A percentile compares a stretch with the other conserved stretches of the same genome.
phyloP scores from a whole-genome alignment of 2,888 invertebrate genomes.

The Drosophila koepferae region DNA sequence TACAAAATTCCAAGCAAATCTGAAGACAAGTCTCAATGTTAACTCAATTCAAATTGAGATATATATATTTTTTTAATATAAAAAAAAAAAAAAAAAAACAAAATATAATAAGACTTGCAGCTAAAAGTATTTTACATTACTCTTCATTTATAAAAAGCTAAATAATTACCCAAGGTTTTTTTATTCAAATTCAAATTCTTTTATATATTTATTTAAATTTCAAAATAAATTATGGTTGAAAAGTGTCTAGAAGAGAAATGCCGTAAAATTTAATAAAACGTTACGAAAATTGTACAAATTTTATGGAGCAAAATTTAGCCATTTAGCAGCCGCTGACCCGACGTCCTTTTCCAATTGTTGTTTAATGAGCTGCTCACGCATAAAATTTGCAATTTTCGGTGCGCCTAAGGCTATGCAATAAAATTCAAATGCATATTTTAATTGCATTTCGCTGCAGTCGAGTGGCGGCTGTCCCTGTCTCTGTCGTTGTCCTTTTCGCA shows the following conservation, averaged over 20 bases:
- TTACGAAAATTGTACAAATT: constrained; percentile 1
- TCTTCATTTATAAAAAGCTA: not conserved
- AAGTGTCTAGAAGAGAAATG: not conserved
- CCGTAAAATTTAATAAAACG: not conserved
- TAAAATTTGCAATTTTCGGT: constrained; percentile 51
- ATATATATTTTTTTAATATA: too few relatives aligned
- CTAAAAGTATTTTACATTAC: not conserved
- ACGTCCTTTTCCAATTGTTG: constrained; percentile 14
- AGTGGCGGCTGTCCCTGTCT: constrained; percentile 15
- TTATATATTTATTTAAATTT: not conserved
- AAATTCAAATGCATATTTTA: constrained; percentile 79
- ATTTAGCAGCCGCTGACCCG: constrained; percentile 41
- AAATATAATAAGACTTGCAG: too few relatives aligned
- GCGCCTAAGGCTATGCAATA: constrained; percentile 61
- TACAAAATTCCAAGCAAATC: too few relatives aligned
- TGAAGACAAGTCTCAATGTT: too few relatives aligned
- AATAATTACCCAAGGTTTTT: too few relatives aligned
- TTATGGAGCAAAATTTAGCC: constrained; percentile 1
- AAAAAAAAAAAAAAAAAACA: too few relatives aligned
- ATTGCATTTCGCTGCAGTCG: constrained; percentile 65
- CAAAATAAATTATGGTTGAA: too few relatives aligned
- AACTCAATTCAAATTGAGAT: too few relatives aligned
- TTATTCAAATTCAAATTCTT: not conserved
- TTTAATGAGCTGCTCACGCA: constrained; percentile 70
- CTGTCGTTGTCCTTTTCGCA: not conserved